phyloP scores from a whole-genome alignment of 2,113 vertebrate genomes.

The Nipponia nippon region DNA sequence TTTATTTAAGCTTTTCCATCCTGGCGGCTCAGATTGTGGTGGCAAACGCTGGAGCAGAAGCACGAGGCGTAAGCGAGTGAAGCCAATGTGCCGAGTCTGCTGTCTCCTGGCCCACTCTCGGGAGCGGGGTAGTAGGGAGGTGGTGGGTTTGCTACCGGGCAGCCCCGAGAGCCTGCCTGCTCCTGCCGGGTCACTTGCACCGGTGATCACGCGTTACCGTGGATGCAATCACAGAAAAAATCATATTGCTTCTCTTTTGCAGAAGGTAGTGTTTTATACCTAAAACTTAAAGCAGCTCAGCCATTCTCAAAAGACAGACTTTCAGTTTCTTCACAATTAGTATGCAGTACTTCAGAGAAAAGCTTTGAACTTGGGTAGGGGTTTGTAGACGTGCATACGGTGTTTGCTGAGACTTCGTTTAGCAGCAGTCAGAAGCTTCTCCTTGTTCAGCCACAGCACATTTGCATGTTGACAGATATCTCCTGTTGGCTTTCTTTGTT shows the following conservation, averaged over 20 bases:
- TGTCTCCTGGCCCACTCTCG: neutral
- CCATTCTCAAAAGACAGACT: neutral
- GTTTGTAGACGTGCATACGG: fast-evolving
- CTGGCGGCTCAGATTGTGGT: neutral
- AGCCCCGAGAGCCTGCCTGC: neutral
- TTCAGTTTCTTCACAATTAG: neutral
- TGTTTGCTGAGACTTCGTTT: neutral
- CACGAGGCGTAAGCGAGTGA: fast-evolving
- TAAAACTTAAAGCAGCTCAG: neutral
- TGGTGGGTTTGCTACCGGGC: neutral
- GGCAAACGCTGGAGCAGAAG: neutral
- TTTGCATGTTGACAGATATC: neutral
- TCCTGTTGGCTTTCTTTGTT: neutral
- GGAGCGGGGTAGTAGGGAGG: neutral
- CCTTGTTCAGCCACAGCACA: neutral
- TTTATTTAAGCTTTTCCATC: neutral
- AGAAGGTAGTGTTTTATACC: neutral
- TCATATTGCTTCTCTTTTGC: neutral
- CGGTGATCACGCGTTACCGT: neutral
- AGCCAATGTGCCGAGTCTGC: fast-evolving
- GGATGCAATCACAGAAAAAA: neutral
- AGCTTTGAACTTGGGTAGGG: neutral
- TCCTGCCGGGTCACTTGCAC: fast-evolving
- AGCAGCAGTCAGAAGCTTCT: neutral
- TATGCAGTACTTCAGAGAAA: neutral